Evolutionary conservation across 2,797 vertebrate genomes (phyloP), one percentile per base, ranked within the genome.

Genomic region (Myotis daubentonii): DNA sequence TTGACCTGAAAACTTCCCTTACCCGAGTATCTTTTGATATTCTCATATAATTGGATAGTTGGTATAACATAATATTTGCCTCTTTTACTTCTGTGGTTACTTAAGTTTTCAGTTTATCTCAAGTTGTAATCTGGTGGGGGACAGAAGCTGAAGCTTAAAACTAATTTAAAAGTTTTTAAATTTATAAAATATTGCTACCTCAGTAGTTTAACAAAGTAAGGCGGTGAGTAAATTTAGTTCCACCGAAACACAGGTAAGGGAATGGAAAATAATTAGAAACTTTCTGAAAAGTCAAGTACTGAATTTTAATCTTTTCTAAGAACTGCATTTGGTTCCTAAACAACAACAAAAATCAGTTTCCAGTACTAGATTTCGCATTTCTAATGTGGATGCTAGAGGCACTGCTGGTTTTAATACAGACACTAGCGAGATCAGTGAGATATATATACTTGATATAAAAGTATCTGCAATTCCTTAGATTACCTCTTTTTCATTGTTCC

Each of bases 91-190:
- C 30, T 83, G 78, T 86, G 44, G 57, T 92, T 71, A 53, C 53
- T 28, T 81, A 17, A 57, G 47, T 91, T 92, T 84, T 92, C 19
- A 53, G 33, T 85, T 93, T 47, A 60, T 60, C 47, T 74, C 33
- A 87, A 57, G n/a, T 41, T 85, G 57, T 1, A 79, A 7, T 91
- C 47, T 85, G 15, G 38, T 71, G 71, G 33, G 44, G 25, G 25
- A 89, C 17, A 87, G 51, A 91, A 55, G 8, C 15, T 82, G 33
- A 86, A 91, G 71, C 13, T 91, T 91, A 93, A 90, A 90, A 82
- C 51, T 49, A 85, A 93, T 33, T 51, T 41, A 47, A 84, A 47
- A 84, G 38, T 88, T 93, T 41, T 8, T 66, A 72, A 66, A 79
- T 89, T 76, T 93, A 55, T 75, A 93, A 84, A 68, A 79, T 16